Conservation (phyloP, 2,113 vertebrate genomes). For the Ammodytes marinus region DNA sequence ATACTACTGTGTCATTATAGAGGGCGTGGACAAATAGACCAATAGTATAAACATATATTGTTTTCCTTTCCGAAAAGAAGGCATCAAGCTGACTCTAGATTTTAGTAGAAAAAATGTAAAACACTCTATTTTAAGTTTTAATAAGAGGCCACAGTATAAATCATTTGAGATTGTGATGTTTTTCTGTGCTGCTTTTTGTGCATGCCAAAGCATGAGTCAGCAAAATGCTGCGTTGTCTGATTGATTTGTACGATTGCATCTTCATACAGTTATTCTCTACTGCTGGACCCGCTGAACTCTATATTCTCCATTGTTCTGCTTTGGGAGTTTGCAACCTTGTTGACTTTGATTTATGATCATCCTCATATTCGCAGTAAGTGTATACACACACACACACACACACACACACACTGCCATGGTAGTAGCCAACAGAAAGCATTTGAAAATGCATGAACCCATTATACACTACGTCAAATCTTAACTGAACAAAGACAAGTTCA, state of each 20-base stretch:
- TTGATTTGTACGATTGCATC: constrained; percentile 48
- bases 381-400: neutral
- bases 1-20: no score
- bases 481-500: neutral
- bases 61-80: neutral
- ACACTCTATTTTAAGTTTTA: neutral
- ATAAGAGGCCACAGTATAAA: neutral
- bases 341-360: constrained; percentile 64
- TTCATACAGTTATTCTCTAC: constrained; percentile 44
- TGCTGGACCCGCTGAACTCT: constrained; percentile 32
- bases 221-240: constrained; percentile 52
- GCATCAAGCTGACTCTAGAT: neutral
- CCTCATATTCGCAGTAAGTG: constrained; percentile 26
- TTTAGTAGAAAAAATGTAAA: no score
- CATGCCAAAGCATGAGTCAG: constrained; percentile 38
- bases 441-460: constrained; percentile 13
- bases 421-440: constrained; percentile 1
- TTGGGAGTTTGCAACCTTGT: constrained; percentile 34
- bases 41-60: neutral
- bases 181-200: constrained; percentile 7
- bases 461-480: neutral
- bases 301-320: constrained; percentile 50
- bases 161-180: neutral
- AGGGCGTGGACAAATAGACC: no score
- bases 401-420: constrained; percentile 5